Base-by-base conservation (phyloP, 2,888 invertebrate genomes). In the Leucania comma region DNA sequence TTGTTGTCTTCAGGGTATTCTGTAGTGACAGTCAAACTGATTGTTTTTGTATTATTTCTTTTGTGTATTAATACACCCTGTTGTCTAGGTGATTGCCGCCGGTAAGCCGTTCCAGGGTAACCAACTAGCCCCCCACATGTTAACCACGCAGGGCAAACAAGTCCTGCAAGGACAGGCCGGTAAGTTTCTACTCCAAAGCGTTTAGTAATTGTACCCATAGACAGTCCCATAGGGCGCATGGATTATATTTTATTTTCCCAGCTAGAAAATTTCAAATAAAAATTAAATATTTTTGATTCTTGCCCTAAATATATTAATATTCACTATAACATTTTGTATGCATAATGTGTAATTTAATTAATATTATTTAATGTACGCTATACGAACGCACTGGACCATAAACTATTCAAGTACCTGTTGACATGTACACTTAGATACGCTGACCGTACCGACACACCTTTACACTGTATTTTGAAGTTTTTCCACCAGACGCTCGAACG, bases 61-160 rank as follows among this genome's bases (percentile, higher is more conserved):
- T 46, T 64, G 20, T 68, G 59, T 81, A 77, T 71, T 26, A 29
- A 50, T 22, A 53, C 38, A 10, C 29, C 4, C 68, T 62, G 20
- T 75, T 75, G 46, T 66, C 35, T 53, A 98, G 97, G 98, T 98
- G 71, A 98, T 98, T 78, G 97, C 98, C 10, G 97, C 98, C 26
- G 97, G 98, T 35, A 98, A 98, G 90, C 98, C 98, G 5, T 98
- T 98, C 91, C 98, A 98, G 91, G 97, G 98, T 58, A 97, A 97
- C 84, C 97, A 98, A 82, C 92, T 97, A 62, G 96, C 97, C 3
- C 98, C 98, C 0, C 98, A 98, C 88, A 98, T 98, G 98, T 94
- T 98, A 53, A 97, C 98, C 0, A 96, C 98, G 0, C 97, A 97
- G 90, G 97, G 97, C 71, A 98, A 98, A 88, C 97, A 97, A 88